Percentiles rank a stretch among this genome's conserved stretches.
Conservation (phyloP, 2,113 vertebrate species). For the Bujurquina vittata region DNA sequence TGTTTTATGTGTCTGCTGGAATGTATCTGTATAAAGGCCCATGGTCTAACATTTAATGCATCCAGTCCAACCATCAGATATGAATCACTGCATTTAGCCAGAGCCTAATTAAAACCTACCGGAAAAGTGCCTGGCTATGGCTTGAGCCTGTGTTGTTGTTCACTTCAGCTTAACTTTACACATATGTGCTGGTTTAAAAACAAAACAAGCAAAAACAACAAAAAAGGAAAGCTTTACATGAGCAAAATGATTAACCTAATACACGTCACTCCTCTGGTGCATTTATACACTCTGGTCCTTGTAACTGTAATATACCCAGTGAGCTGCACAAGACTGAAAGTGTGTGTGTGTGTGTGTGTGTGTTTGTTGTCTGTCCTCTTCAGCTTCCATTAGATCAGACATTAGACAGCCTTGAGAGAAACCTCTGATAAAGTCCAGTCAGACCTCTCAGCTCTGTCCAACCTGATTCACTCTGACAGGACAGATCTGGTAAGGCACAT, state of each 20-base stretch:
- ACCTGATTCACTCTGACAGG: slow-evolving; percentile 60
- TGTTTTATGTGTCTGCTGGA: slow-evolving; percentile 8
- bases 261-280: neutral
- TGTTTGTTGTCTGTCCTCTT: slow-evolving; percentile 48
- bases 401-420: slow-evolving; percentile 45
- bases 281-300: slow-evolving; percentile 26
- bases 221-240: neutral
- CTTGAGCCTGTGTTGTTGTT: neutral
- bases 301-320: slow-evolving; percentile 7
- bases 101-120: slow-evolving; percentile 21
- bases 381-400: slow-evolving; percentile 65
- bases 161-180: slow-evolving; percentile 2
- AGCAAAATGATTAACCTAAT: neutral
- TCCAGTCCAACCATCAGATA: neutral
- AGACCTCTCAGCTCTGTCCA: slow-evolving; percentile 40
- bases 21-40: neutral
- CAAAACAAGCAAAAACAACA: neutral
- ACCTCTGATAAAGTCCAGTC: slow-evolving; percentile 55
- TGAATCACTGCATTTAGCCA: slow-evolving; percentile 19
- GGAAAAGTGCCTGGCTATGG: slow-evolving; percentile 5
- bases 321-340: slow-evolving; percentile 18
- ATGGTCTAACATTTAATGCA: neutral
- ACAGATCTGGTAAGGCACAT: slow-evolving; percentile 19
- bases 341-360: neutral
- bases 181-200: neutral